phyloP scores from a whole-genome alignment of 1,140 invertebrate species.

The Musca domestica region DNA sequence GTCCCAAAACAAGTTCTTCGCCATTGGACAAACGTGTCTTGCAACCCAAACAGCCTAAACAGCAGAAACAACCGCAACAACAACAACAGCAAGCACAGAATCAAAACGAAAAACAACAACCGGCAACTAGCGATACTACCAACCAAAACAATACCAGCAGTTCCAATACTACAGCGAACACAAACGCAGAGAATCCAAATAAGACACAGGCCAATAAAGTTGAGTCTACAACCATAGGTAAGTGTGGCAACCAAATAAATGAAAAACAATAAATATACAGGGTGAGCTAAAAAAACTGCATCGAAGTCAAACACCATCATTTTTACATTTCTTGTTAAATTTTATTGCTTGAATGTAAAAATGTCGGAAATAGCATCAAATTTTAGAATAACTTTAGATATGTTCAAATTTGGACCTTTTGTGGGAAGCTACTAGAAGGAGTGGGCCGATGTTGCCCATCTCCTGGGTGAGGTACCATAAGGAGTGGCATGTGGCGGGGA shows the following conservation, averaged over 20 bases:
- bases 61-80: constrained; percentile 28
- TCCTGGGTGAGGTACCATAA: too few relatives aligned
- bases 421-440: too few relatives aligned
- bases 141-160: neutral
- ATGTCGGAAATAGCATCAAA: too few relatives aligned
- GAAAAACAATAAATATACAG: too few relatives aligned
- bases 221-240: constrained; percentile 16
- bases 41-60: constrained; percentile 53
- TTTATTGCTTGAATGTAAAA: too few relatives aligned
- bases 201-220: constrained; percentile 20
- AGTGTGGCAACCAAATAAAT: neutral
- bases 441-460: too few relatives aligned
- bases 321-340: too few relatives aligned
- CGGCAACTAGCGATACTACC: constrained; percentile 8
- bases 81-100: constrained; percentile 19
- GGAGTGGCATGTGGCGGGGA: too few relatives aligned
- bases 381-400: too few relatives aligned
- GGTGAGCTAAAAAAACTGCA: too few relatives aligned
- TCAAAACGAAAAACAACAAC: constrained; percentile 7
- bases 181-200: constrained; percentile 23
- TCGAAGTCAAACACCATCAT: too few relatives aligned
- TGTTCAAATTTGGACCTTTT: too few relatives aligned
- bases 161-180: neutral
- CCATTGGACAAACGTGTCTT: constrained; percentile 55
- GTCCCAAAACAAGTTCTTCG: constrained; percentile 44